Evolutionary conservation across 2,888 invertebrate species (phyloP), one percentile per base, ranked within the genome.

Genomic region (Chrysolina americana): DNA sequence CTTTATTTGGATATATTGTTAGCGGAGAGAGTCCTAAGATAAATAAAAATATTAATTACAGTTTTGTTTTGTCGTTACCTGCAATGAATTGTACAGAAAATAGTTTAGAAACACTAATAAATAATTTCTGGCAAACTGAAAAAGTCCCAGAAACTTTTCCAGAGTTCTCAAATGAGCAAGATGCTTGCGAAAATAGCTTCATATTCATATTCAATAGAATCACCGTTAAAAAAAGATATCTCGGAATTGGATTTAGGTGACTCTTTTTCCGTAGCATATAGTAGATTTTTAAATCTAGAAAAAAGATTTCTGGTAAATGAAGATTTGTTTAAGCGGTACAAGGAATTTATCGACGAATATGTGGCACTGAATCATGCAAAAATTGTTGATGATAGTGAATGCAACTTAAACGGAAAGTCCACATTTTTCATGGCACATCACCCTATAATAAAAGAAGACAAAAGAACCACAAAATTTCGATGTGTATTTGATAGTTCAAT

Each of bases 51-150:
- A 47, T 47, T 15, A 47, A 47, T 47, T n/a, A 47, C 3, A 47
- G 47, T 47, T 15, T 47, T 47, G 47, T 15, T 47, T 47, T n/a
- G n/a, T 13, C 47, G 13, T 15, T 47, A 47, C 47, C 47, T 15
- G 9, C 47, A 10, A 47, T 47, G 5, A 47, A 6, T 47, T n/a
- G 13, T 5, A 47, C 47, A 47, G 47, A 47, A 47, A 47, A 47
- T 47, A 47, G 47, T 47, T 47, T 47, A n/a, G 15, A 47, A 47
- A 47, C 47, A 47, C 15, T 47, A 47, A 47, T 47, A 47, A 47
- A 47, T 47, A 47, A 28, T 28, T 28, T 28, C 28, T 28, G 28
- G 28, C 28, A 28, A 28, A 28, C 28, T 28, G 28, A 28, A 28
- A 28, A 28, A 28, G 5, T 28, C 28, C 28, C 28, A 28, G 28